A percentile compares a stretch with the other conserved stretches of the same genome.
These are phyloP conservation scores for Eristalinus sepulchralis DNA, from an alignment of 2,888 invertebrate species.

Conservation along the genomic window DNA sequence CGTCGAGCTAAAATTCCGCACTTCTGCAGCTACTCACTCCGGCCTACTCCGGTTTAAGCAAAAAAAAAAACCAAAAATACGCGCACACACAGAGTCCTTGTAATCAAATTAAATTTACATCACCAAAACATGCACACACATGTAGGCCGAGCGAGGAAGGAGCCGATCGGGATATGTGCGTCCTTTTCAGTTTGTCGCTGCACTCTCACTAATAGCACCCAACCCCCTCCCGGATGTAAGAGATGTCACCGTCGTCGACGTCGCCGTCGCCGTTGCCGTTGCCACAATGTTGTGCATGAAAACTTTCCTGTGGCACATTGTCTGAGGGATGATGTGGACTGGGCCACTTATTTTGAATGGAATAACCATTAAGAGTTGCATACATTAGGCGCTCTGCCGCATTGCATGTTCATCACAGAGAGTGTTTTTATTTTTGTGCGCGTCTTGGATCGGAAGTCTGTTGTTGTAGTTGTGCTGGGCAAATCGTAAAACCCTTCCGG, in stretches of 20 bases:
- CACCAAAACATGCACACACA: neutral
- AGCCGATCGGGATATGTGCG: neutral
- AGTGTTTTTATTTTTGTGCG: neutral
- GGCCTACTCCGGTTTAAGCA: neutral
- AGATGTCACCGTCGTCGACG: neutral
- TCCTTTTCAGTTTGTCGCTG: neutral
- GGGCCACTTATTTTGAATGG: conserved; percentile 29
- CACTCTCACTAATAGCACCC: neutral
- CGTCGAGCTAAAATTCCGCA: conserved; percentile 31
- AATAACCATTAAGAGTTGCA: conserved; percentile 17
- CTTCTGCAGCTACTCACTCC: neutral
- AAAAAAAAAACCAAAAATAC: neutral
- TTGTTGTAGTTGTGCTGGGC: neutral
- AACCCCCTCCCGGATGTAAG: neutral
- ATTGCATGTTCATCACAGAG: neutral
- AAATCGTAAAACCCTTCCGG: neutral
- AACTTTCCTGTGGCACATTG: conserved; percentile 11
- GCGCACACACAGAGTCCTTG: neutral
- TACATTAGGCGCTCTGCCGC: neutral
- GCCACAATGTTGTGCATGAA: neutral
- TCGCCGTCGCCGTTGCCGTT: too few relatives aligned
- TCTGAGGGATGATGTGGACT: conserved; percentile 14
- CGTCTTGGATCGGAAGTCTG: neutral
- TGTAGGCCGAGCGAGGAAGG: neutral
- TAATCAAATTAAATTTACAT: neutral